Percentiles rank a stretch among this genome's conserved stretches.
Evolutionary conservation across 2,888 invertebrate species (phyloP).

Genomic region (Chromoteleia sp.): DNA sequence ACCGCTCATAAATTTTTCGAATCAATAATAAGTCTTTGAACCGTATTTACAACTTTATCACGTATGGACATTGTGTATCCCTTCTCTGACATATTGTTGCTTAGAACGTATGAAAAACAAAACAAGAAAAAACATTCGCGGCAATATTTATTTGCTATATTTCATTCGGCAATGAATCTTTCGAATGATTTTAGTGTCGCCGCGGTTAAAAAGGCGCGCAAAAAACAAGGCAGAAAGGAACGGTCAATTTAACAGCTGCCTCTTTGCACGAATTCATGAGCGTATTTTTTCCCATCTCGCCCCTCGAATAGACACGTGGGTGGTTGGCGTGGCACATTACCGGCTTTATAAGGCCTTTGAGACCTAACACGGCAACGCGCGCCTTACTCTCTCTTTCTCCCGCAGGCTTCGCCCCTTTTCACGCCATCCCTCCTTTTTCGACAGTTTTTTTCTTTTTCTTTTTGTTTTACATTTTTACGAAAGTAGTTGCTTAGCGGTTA

Average conservation of each 20-base stretch:
- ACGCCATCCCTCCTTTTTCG: conserved; percentile 68
- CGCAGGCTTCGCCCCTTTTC: conserved; percentile 68
- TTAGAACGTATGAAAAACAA: conserved; percentile 41
- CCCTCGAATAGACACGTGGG: conserved; percentile 81
- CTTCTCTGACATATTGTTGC: conserved; percentile 56
- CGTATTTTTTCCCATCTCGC: conserved; percentile 75
- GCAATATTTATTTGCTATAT: conserved; percentile 65
- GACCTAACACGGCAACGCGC: conserved; percentile 75
- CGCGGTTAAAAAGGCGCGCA: conserved; percentile 46
- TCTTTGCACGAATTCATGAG: conserved; percentile 73
- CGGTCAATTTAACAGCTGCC: conserved; percentile 79
- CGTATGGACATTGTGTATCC: conserved; percentile 34
- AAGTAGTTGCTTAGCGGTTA: too few species aligned
- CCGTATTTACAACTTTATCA: conserved; percentile 61
- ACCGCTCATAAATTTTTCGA: conserved; percentile 49
- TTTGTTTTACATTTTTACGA: too few species aligned
- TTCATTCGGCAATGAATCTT: conserved; percentile 63
- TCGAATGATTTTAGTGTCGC: conserved; percentile 67
- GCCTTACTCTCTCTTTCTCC: conserved; percentile 61
- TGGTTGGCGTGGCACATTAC: conserved; percentile 81
- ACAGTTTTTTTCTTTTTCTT: conserved; percentile 76
- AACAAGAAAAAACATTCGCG: conserved; percentile 20
- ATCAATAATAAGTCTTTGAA: conserved; percentile 50
- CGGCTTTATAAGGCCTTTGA: conserved; percentile 81
- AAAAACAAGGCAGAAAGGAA: conserved; percentile 63